These are phyloP conservation scores for Chaetodon auriga DNA, from an alignment of 2,113 vertebrate genomes.

Conservation along the genomic window DNA sequence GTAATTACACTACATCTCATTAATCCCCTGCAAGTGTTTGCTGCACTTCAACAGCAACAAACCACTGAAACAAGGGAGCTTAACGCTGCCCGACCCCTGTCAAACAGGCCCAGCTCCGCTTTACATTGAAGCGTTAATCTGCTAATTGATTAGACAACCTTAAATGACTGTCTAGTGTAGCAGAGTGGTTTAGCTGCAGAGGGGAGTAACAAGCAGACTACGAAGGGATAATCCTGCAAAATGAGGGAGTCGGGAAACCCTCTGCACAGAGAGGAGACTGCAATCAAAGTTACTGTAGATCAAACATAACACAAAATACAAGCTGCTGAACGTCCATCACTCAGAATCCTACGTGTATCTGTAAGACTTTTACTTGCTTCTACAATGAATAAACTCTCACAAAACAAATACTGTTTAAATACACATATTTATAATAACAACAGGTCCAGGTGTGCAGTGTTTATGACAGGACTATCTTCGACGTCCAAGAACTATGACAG, in stretches of 20 bases:
- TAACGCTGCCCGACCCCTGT: conserved; percentile 14
- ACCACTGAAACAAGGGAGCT: conserved; percentile 49
- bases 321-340: neutral
- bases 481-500: neutral
- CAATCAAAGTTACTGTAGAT: neutral
- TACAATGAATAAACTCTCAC: neutral
- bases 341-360: neutral
- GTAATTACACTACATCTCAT: conserved; percentile 63
- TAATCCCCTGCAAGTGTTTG: conserved; percentile 64
- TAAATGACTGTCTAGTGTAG: conserved; percentile 72
- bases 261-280: neutral
- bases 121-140: conserved; percentile 69
- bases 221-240: conserved; percentile 41
- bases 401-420: neutral
- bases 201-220: conserved; percentile 11
- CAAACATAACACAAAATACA: neutral
- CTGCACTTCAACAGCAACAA: conserved; percentile 40
- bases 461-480: neutral
- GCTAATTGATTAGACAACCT: conserved; percentile 76
- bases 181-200: conserved; percentile 24
- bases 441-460: neutral
- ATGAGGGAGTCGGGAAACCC: neutral
- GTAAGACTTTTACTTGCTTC: neutral
- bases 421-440: neutral
- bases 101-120: conserved; percentile 23